A percentile compares a stretch with the other conserved stretches of the same genome.
Evolutionary conservation across 2,113 vertebrate genomes (phyloP).

Genomic region (Campylorhamphus procurvoides): DNA sequence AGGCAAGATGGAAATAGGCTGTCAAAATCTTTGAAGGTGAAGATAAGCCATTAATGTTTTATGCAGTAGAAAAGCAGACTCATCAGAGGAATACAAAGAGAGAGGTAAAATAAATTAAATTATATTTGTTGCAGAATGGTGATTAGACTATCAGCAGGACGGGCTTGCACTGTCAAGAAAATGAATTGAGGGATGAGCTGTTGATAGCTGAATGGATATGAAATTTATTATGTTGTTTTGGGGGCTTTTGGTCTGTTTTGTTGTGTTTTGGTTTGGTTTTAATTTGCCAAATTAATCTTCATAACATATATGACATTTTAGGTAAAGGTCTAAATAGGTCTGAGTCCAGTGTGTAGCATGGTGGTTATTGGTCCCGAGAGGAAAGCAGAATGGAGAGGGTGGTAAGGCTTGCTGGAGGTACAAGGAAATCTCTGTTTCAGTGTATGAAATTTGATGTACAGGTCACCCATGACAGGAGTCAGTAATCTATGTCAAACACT

Average conservation of each 20-base stretch:
- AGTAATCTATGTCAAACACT: background rate
- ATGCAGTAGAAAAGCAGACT: constrained; percentile 1
- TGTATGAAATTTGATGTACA: background rate
- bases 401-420: background rate
- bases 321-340: background rate
- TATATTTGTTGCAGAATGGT: background rate
- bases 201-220: background rate
- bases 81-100: background rate
- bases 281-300: background rate
- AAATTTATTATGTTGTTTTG: background rate
- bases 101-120: background rate
- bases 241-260: background rate
- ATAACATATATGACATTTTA: background rate
- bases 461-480: background rate
- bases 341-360: background rate
- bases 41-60: constrained; percentile 44
- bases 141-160: background rate
- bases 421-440: background rate
- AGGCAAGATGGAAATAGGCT: background rate
- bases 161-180: background rate
- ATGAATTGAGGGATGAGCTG: background rate
- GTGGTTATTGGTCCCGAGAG: accelerated
- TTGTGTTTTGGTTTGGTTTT: background rate
- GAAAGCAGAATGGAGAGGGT: background rate
- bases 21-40: constrained; percentile 21